Evolutionary conservation across 1,140 invertebrate species (phyloP).

Genomic region (Ephestia elutella): DNA sequence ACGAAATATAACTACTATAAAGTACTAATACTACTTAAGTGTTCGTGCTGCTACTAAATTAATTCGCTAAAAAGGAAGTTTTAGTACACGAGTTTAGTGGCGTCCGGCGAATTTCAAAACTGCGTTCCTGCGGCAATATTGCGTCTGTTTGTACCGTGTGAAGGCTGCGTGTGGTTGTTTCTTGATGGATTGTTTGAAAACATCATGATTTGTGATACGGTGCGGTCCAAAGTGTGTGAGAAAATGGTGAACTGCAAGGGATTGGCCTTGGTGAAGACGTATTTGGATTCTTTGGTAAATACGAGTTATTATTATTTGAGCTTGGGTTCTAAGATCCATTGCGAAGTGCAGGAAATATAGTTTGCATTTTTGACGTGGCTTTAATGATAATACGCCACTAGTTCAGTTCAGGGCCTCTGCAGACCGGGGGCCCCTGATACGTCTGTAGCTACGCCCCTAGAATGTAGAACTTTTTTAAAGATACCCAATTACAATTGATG

Average conservation of each 20-base stretch:
- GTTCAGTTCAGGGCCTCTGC: too few species aligned
- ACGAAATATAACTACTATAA: neutral
- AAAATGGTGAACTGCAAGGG: slow-evolving; percentile 59
- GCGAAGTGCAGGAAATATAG: too few species aligned
- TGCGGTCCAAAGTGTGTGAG: slow-evolving; percentile 54
- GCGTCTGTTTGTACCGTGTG: slow-evolving; percentile 27
- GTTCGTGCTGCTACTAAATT: neutral
- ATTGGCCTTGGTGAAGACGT: slow-evolving; percentile 51
- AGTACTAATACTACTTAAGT: slow-evolving; percentile 6
- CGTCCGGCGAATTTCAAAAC: slow-evolving; percentile 63
- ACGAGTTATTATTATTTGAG: neutral
- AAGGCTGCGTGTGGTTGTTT: slow-evolving; percentile 25
- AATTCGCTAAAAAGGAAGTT: slow-evolving; percentile 9
- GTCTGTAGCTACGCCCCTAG: too few species aligned
- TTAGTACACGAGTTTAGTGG: slow-evolving; percentile 38
- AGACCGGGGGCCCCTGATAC: too few species aligned
- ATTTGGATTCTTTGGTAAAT: slow-evolving; percentile 54
- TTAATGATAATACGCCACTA: too few species aligned
- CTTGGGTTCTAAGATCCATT: neutral
- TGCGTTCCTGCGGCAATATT: slow-evolving; percentile 33
- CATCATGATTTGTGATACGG: slow-evolving; percentile 53
- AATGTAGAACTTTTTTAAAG: too few species aligned
- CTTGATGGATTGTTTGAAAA: slow-evolving; percentile 18
- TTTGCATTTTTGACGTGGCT: too few species aligned
- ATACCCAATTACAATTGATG: neutral